Evolutionary conservation across 2,888 invertebrate species (phyloP), one percentile per base, ranked within the genome.

Genomic region (Cephus spinipes): DNA sequence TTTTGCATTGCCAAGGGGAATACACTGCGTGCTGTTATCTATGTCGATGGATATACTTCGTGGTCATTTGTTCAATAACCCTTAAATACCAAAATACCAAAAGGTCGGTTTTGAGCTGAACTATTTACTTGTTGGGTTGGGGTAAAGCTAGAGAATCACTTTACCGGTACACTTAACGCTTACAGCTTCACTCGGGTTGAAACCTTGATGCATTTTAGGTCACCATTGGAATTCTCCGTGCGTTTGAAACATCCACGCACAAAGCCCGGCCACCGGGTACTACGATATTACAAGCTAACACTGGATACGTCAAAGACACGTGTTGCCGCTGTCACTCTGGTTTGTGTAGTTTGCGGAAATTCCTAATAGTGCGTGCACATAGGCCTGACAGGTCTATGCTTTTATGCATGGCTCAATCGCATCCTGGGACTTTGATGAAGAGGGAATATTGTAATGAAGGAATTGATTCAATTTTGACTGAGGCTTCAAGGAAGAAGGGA

Each of bases 281-380:
- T 55, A 23, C 55, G 23, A 55, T 55, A 55, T 55, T 55, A 23
- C 55, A 55, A 55, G 55, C 23, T 55, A 55, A 55, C 55, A 23
- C 55, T 55, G 55, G 33, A 81, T 82, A 84, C 76, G 84, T 84
- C 85, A 85, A 85, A 85, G 85, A 85, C 85, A 85, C 81, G 81
- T 82, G 68, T 31, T 31, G 80, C 76, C 74, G 79, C 55, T 81
- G 82, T 82, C 85, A 80, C 76, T 77, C 71, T 32, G 68, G 36
- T 74, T 74, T 78, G 83, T 81, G 79, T 79, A 79, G 82, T 77
- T 79, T 55, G 82, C 81, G 84, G 81, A 82, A 84, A 84, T 81
- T 82, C 81, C 83, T 82, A 81, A 85, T 81, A 76, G 69, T 73
- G 78, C 74, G 76, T 79, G 75, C 69, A 79, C 79, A 73, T 74